phyloP scores from a whole-genome alignment of 2,113 vertebrate genomes.

The Syngnathus scovelli region DNA sequence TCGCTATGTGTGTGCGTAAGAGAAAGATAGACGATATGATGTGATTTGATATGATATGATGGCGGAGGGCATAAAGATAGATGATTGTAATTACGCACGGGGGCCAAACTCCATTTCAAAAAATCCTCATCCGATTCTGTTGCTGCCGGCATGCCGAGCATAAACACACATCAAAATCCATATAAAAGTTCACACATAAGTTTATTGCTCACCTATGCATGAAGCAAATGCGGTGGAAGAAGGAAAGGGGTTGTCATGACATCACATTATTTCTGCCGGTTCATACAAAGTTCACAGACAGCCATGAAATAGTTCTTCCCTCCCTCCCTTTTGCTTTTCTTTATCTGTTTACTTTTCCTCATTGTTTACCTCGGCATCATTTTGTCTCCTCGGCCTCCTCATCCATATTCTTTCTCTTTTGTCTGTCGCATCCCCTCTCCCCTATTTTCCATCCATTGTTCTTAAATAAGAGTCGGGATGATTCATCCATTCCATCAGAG shows the following conservation, averaged over 20 bases:
- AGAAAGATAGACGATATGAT: conserved; percentile 44
- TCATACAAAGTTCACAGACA: conserved; percentile 99
- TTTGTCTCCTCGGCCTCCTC: neutral
- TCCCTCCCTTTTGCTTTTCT: conserved; percentile 17
- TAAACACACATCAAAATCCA: conserved; percentile 25
- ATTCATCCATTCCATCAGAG: conserved; percentile 59
- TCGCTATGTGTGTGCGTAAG: conserved; percentile 29
- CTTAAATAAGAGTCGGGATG: conserved; percentile 72
- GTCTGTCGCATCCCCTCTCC: conserved; percentile 21
- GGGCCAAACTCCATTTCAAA: conserved; percentile 99
- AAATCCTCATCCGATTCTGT: conserved; percentile 76
- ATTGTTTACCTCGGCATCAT: conserved; percentile 17
- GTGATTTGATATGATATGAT: conserved; percentile 83
- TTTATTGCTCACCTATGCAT: conserved; percentile 57
- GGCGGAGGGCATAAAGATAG: conserved; percentile 99
- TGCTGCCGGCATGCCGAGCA: conserved; percentile 48
- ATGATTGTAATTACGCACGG: conserved; percentile 99
- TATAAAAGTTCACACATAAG: conserved; percentile 46
- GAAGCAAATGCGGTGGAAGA: conserved; percentile 98
- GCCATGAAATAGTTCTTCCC: conserved; percentile 81
- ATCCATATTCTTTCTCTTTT: conserved; percentile 10
- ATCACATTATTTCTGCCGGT: conserved; percentile 96
- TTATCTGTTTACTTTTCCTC: conserved; percentile 21
- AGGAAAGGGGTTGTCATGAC: conserved; percentile 96
- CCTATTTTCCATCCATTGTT: conserved; percentile 57